These are phyloP conservation scores for Nephila pilipes DNA, from an alignment of 1,140 invertebrate species.

Conservation along the genomic window DNA sequence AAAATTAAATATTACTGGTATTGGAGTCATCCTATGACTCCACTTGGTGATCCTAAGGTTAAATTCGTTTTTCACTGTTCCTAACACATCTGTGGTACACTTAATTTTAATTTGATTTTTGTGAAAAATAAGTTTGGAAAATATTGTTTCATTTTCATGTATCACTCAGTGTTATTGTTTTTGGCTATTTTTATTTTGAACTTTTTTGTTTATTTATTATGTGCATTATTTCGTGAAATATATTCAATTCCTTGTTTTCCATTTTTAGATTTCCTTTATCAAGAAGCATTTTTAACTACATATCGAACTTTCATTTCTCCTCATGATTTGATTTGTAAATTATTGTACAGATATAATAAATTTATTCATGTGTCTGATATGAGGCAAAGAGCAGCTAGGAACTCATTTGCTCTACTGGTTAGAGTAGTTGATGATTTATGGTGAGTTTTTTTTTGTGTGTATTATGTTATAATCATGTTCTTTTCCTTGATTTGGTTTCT, in stretches of 20 bases:
- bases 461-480: too few relatives aligned
- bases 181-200: too few relatives aligned
- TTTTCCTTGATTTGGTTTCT: too few relatives aligned
- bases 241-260: neutral
- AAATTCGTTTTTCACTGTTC: too few relatives aligned
- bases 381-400: constrained; percentile 90
- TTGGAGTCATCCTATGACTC: too few relatives aligned
- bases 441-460: constrained; percentile 84
- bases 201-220: neutral
- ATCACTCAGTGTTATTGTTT: too few relatives aligned
- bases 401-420: constrained; percentile 93
- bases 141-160: too few relatives aligned
- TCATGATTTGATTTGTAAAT: constrained; percentile 91
- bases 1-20: too few relatives aligned
- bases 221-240: neutral
- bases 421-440: constrained; percentile 96
- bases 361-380: constrained; percentile 84
- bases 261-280: constrained; percentile 93
- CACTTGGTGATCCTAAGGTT: too few relatives aligned
- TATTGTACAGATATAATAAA: constrained; percentile 92
- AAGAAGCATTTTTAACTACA: constrained; percentile 98
- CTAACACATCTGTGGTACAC: too few relatives aligned
- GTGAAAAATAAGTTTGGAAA: too few relatives aligned
- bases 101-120: too few relatives aligned
- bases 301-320: constrained; percentile 97